Evolutionary conservation across 2,888 invertebrate species (phyloP).

Genomic region (Mesopsocus fuscifrons): DNA sequence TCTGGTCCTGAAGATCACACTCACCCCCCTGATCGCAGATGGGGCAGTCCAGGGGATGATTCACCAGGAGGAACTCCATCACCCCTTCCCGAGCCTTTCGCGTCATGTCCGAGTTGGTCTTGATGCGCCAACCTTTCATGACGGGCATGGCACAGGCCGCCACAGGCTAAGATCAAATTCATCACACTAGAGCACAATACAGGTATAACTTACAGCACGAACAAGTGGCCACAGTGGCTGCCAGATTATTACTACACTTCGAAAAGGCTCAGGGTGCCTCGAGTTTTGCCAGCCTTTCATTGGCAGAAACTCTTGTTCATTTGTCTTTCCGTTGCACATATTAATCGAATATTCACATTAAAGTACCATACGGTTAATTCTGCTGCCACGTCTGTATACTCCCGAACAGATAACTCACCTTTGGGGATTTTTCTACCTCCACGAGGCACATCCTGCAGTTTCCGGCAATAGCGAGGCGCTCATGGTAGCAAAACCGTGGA

Average conservation of each 20-base stretch:
- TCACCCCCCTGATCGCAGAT: conserved; percentile 98
- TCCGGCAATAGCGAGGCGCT: conserved; percentile 92
- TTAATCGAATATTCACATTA: no score
- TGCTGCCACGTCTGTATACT: no score
- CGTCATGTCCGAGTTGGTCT: conserved; percentile 91
- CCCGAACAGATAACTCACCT: conserved; percentile 33
- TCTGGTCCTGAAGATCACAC: conserved; percentile 92
- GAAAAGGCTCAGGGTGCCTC: no score
- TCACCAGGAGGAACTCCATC: conserved; percentile 97
- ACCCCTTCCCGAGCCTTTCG: conserved; percentile 67
- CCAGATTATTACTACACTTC: no score
- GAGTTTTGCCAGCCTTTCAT: no score
- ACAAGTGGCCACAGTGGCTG: no score
- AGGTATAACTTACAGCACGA: no score
- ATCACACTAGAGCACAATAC: neutral
- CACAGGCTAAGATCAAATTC: conserved; percentile 54
- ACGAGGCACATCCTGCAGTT: conserved; percentile 99
- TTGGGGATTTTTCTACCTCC: conserved; percentile 95
- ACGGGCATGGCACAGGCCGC: conserved; percentile 99
- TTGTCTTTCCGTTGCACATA: no score
- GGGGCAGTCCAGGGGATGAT: conserved; percentile 97
- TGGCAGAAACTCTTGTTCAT: no score
- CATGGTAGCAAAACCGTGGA: conserved; percentile 98
- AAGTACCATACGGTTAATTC: no score
- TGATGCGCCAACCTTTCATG: conserved; percentile 98